These are phyloP conservation scores for Barbus barbus DNA, from an alignment of 2,113 vertebrate genomes.

Conservation along the genomic window DNA sequence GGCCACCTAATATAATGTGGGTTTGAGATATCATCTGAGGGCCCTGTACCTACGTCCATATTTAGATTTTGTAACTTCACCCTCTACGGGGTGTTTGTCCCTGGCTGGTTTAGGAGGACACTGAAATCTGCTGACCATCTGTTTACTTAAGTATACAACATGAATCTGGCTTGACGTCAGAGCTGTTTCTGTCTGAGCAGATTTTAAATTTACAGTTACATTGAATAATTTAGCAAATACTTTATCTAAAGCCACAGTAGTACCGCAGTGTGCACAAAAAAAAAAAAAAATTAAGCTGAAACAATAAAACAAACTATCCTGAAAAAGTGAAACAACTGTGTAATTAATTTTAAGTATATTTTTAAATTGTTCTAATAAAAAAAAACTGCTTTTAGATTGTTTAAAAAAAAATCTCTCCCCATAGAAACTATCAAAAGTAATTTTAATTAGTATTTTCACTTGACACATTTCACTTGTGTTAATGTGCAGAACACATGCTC, in stretches of 20 bases:
- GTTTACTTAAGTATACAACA: not conserved
- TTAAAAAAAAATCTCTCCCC: no score
- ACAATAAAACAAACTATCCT: no score
- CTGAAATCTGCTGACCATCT: slow-evolving; percentile 24
- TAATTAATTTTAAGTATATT: no score
- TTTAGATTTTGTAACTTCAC: slow-evolving; percentile 50
- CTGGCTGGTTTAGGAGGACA: slow-evolving; percentile 12
- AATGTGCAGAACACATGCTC: no score
- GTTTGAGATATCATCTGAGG: slow-evolving; percentile 9
- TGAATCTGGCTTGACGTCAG: not conserved
- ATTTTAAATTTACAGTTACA: not conserved
- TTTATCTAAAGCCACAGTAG: not conserved
- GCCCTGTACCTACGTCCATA: slow-evolving; percentile 4
- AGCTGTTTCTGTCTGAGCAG: not conserved
- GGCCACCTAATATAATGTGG: no score
- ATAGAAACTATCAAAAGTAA: no score
- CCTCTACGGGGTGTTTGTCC: slow-evolving; percentile 13
- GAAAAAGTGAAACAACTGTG: no score
- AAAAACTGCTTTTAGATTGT: no score
- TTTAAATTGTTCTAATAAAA: no score
- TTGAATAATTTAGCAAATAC: not conserved
- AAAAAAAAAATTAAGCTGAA: no score
- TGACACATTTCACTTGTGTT: no score
- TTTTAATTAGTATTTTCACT: no score
- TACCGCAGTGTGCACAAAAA: not conserved